phyloP scores from a whole-genome alignment of 1,140 invertebrate species.

The Adoxophyes honmai region DNA sequence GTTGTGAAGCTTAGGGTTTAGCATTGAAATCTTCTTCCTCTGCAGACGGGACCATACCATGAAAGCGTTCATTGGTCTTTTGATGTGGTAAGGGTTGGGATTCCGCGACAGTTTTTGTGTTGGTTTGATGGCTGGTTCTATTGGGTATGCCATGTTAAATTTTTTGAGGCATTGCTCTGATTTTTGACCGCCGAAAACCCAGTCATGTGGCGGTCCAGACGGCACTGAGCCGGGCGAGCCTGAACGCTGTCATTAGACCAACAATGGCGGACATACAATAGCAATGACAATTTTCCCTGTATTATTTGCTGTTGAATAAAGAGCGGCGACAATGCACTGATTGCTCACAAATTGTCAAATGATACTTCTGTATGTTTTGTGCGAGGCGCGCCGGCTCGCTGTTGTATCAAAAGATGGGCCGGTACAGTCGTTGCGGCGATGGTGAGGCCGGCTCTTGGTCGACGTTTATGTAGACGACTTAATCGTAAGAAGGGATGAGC shows the following conservation, averaged over 20 bases:
- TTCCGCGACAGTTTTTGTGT: conserved; percentile 48
- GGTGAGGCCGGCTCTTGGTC: no score
- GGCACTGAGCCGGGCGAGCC: conserved; percentile 47
- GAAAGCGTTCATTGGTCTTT: conserved; percentile 84
- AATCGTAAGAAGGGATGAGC: no score
- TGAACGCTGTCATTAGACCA: conserved; percentile 70
- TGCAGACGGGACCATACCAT: conserved; percentile 85
- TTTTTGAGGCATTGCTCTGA: neutral
- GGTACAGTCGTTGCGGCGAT: conserved; percentile 14
- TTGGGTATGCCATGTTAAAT: conserved; percentile 46
- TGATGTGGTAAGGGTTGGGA: conserved; percentile 77
- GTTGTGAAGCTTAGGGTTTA: conserved; percentile 90
- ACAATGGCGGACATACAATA: conserved; percentile 65
- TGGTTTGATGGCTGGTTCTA: conserved; percentile 39
- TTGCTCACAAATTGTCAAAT: conserved; percentile 76
- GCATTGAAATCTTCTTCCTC: conserved; percentile 85
- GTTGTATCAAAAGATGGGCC: conserved; percentile 48
- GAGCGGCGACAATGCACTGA: conserved; percentile 73
- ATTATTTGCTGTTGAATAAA: conserved; percentile 74
- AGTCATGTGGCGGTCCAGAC: conserved; percentile 16
- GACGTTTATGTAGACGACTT: no score
- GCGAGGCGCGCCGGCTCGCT: conserved; percentile 54
- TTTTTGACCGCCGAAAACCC: neutral
- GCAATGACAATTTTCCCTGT: conserved; percentile 73
- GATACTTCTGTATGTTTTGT: conserved; percentile 73